A percentile compares a stretch with the other conserved stretches of the same genome.
Conservation (phyloP, 2,888 invertebrate species). For the Pycnomerus fuliginosus region DNA sequence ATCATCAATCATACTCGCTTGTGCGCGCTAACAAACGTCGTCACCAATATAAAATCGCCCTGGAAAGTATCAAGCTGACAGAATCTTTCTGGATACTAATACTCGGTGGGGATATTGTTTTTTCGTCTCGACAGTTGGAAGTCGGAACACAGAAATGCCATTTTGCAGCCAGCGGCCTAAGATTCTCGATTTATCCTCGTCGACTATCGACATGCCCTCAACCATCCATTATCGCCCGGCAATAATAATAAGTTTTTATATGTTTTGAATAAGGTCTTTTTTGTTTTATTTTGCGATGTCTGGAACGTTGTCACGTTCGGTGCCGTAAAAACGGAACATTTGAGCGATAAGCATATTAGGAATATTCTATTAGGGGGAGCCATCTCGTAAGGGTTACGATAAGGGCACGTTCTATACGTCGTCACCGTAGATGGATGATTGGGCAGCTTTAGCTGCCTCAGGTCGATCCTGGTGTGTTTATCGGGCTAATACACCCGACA, state of each 20-base stretch:
- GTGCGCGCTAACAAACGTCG: slow-evolving; percentile 31
- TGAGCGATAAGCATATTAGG: slow-evolving; percentile 26
- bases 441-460: slow-evolving; percentile 24
- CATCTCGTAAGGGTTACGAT: slow-evolving; percentile 22
- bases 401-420: slow-evolving; percentile 23
- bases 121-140: slow-evolving; percentile 8
- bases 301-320: slow-evolving; percentile 8
- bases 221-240: slow-evolving; percentile 23
- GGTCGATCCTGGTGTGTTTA: slow-evolving; percentile 27
- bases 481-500: slow-evolving; percentile 24
- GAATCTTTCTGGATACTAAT: slow-evolving; percentile 22
- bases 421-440: slow-evolving; percentile 25
- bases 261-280: neutral
- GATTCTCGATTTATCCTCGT: slow-evolving; percentile 22
- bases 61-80: slow-evolving; percentile 19
- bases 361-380: slow-evolving; percentile 27
- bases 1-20: slow-evolving; percentile 32
- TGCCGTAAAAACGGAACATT: slow-evolving; percentile 17
- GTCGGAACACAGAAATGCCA: slow-evolving; percentile 25
- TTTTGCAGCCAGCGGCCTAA: slow-evolving; percentile 9
- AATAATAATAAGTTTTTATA: no score
- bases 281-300: slow-evolving; percentile 3
- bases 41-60: slow-evolving; percentile 18
- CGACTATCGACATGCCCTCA: slow-evolving; percentile 19
- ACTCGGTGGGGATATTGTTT: slow-evolving; percentile 13